Conservation (phyloP, 2,797 vertebrate species). For the Enteromius viviparus region DNA sequence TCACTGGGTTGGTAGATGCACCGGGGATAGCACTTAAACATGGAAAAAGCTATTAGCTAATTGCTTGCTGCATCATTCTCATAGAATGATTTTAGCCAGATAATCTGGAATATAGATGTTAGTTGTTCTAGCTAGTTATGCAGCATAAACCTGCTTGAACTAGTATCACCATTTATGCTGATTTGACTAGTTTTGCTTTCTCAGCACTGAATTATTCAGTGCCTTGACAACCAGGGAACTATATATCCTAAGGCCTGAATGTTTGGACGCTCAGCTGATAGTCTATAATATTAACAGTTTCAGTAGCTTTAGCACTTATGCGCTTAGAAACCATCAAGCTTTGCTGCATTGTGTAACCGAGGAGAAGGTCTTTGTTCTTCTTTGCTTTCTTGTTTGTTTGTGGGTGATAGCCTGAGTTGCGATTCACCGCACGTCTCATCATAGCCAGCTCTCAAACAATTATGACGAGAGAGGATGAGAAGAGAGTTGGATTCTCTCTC, state of each 20-base stretch:
- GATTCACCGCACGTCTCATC: constrained; percentile 53
- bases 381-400: constrained; percentile 50
- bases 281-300: neutral
- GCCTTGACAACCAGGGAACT: neutral
- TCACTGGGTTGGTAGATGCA: neutral
- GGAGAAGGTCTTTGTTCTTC: constrained; percentile 52
- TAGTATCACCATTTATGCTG: neutral
- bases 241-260: constrained; percentile 16
- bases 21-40: neutral
- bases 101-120: neutral
- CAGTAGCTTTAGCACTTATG: constrained; percentile 18
- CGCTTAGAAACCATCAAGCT: constrained; percentile 22
- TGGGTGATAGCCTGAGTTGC: constrained; percentile 43
- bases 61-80: neutral
- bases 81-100: neutral
- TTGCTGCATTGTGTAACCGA: constrained; percentile 32
- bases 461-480: constrained; percentile 53
- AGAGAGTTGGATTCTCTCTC: constrained; percentile 45
- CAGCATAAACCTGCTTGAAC: neutral
- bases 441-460: constrained; percentile 55
- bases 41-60: neutral
- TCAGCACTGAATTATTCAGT: neutral
- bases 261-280: constrained; percentile 22
- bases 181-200: neutral
- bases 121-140: neutral